Evolutionary conservation across 2,888 invertebrate species (phyloP).

Genomic region (Oxyteleia sp.): DNA sequence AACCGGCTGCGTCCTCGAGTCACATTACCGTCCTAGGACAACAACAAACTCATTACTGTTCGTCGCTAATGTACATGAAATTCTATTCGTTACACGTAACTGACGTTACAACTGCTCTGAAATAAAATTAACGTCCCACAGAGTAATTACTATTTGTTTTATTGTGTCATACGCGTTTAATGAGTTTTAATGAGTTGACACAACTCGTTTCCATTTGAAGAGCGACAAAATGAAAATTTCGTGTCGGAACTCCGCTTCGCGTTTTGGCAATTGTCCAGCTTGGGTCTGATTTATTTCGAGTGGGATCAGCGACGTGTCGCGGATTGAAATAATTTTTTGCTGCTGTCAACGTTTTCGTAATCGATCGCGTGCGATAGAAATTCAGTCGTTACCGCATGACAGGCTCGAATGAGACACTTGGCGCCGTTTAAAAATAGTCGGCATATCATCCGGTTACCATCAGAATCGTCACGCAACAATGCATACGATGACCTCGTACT

Average conservation of each 20-base stretch:
- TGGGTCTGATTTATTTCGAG: slow-evolving; percentile 47
- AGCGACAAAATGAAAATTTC: slow-evolving; percentile 15
- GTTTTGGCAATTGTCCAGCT: slow-evolving; percentile 46
- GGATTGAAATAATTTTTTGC: slow-evolving; percentile 34
- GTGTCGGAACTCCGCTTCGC: slow-evolving; percentile 15
- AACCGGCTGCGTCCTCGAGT: too few relatives aligned
- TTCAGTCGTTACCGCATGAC: slow-evolving; percentile 64
- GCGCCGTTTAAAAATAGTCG: slow-evolving; percentile 68
- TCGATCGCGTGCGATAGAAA: slow-evolving; percentile 50
- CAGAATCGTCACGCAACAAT: slow-evolving; percentile 74
- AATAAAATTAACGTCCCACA: too few relatives aligned
- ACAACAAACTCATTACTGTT: too few relatives aligned
- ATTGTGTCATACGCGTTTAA: too few relatives aligned
- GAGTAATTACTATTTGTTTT: too few relatives aligned
- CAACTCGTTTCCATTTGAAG: too few relatives aligned
- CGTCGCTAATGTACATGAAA: too few relatives aligned
- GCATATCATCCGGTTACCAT: slow-evolving; percentile 70
- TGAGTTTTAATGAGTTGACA: too few relatives aligned
- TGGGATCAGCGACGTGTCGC: slow-evolving; percentile 26
- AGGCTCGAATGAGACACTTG: slow-evolving; percentile 62
- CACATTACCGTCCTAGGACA: too few relatives aligned
- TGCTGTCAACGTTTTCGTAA: slow-evolving; percentile 44
- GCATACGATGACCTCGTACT: slow-evolving; percentile 74
- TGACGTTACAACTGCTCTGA: too few relatives aligned
- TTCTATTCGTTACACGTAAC: too few relatives aligned